A percentile compares a stretch with the other conserved stretches of the same genome.
These are phyloP conservation scores for Amphiduros pacificus DNA, from an alignment of 2,888 invertebrate species.

Conservation along the genomic window DNA sequence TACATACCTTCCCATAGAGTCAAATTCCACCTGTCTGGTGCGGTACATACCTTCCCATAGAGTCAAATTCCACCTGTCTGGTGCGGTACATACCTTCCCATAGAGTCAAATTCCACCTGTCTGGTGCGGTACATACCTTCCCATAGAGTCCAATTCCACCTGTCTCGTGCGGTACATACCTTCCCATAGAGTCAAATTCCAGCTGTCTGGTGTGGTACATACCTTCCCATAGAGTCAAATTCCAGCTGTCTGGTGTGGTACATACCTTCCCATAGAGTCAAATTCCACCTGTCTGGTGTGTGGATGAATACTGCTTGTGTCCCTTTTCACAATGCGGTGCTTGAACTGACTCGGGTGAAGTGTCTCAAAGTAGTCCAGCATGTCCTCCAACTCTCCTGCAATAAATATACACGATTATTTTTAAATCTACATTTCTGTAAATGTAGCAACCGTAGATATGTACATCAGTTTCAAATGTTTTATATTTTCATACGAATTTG, in stretches of 20 bases:
- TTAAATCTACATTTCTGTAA: no score
- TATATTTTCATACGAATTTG: no score
- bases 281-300: constrained; percentile 13
- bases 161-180: constrained; percentile 1
- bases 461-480: no score
- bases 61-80: no score
- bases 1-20: no score
- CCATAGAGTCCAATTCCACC: constrained; percentile 12
- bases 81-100: no score
- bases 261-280: constrained; percentile 15
- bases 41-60: no score
- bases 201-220: background rate
- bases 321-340: constrained; percentile 14
- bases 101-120: background rate
- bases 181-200: constrained; percentile 1
- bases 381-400: constrained; percentile 10
- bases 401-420: no score
- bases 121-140: constrained; percentile 8
- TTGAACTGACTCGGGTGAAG: constrained; percentile 9
- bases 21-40: no score
- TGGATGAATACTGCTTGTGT: background rate
- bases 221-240: constrained; percentile 6
- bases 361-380: constrained; percentile 11
- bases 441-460: no score
- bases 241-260: background rate